Base-by-base conservation (phyloP, 2,888 invertebrate species). In the Athetis lepigone region DNA sequence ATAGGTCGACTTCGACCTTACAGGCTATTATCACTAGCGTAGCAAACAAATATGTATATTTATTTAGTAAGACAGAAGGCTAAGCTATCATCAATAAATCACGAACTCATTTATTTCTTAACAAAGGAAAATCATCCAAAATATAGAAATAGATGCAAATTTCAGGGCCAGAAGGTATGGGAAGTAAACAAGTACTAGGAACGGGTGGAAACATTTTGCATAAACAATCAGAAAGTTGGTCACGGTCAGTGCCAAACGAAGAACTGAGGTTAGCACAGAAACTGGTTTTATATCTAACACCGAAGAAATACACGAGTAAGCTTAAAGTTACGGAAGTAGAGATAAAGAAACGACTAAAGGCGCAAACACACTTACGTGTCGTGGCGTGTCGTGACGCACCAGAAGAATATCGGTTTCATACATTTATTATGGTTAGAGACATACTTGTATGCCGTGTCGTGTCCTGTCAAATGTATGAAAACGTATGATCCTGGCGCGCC, bases 181-280 rank as follows among this genome's bases (percentile, higher is more conserved):
- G 63, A 67, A 70, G 47, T 47, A n/a, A 33, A 2, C 33, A 33
- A 33, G 8, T 70, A n/a, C 18, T 19, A 49, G 27, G 3, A 42
- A 62, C 19, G 16, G 13, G n/a, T 43, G 54, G 25, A 49, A 60
- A 45, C 33, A 47, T 21, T 49, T 54, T 2, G 36, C 16, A 40
- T 13, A 39, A 40, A 63, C 36, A 54, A 50, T 8, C 36, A 27
- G 29, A 33, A 70, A 66, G 45, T 66, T 19, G 70, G 69, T 45
- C 70, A 70, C 29, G 74, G 70, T 58, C 70, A 73, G 45, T 73
- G 9, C 37, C 70, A 46, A 73, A 57, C 18, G 47, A 52, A 73
- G 54, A 39, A 46, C 47, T 33, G 49, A 70, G 45, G 57, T 42
- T 36, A 50, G 2, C 33, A n/a, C 16, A 47, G 13, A 51, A 70